Evolutionary conservation across 2,113 vertebrate genomes (phyloP), one percentile per base, ranked within the genome.

Genomic region (Perca fluviatilis): DNA sequence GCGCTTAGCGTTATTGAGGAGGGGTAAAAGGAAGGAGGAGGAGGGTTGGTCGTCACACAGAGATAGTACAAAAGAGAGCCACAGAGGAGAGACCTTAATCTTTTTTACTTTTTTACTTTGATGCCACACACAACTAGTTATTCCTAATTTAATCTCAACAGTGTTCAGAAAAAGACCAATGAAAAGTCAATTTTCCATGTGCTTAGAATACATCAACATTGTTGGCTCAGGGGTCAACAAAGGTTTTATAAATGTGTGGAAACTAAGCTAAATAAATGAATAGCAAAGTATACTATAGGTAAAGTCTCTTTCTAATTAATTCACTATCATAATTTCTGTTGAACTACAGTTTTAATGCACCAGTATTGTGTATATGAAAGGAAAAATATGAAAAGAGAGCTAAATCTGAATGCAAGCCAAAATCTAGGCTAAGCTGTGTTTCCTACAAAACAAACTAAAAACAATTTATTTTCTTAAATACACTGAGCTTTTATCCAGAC

Each of bases 1-100:
- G 93, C 87, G 86, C 92, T 93, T 88, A 81, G 89, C 85, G 87
- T 88, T 85, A 91, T 57, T 89, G 76, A 91, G 91, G 90, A 93
- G 82, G 88, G 91, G 90, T 90, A 86, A 95, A 88, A 91, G 72
- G 65, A 80, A 76, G 79, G 93, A 14, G 43, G 61, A 8, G 19
- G 71, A 43, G 60, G 62, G 64, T 61, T 80, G 77, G 65, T 82
- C 75, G 65, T 92, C 91, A 91, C 49, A 77, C 73, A 83, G 63
- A 65, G 79, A 77, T 79, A 54, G 73, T 77, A 84, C 80, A 85
- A 80, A 91, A 88, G 61, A 79, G 73, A 67, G 25, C 51, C 62
- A 80, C 5, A 66, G 40, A 81, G 66, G 30, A 83, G 68, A 65
- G 23, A 77, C 65, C 47, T 86, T 74, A 30, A 74, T 82, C 53